Percentiles rank a stretch among this genome's conserved stretches.
Conservation (phyloP, 64 coral and sea anemone genomes). For the Pachyseris speciosa region DNA sequence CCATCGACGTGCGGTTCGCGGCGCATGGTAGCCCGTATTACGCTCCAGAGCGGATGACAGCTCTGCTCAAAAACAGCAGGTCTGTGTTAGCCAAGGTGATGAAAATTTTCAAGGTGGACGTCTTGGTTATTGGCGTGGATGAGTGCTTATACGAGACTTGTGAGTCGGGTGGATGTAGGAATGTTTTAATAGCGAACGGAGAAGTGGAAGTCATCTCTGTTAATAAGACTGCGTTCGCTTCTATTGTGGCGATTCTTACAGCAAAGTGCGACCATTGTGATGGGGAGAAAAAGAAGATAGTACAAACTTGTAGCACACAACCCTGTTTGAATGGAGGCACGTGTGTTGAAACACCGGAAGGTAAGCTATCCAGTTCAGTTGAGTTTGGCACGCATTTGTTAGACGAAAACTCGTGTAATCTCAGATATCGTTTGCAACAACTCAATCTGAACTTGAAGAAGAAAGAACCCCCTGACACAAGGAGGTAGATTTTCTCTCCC, state of each 20-base stretch:
- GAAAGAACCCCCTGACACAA: no score
- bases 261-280: slow-evolving; percentile 78
- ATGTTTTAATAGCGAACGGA: slow-evolving; percentile 45
- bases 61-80: slow-evolving; percentile 60
- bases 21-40: slow-evolving; percentile 97
- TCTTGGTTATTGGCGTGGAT: slow-evolving; percentile 81
- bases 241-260: slow-evolving; percentile 46
- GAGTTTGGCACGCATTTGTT: no score
- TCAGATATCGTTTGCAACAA: no score
- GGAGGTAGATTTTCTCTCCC: no score
- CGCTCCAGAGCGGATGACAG: slow-evolving; percentile 76
- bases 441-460: no score
- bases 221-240: slow-evolving; percentile 66
- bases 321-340: slow-evolving; percentile 90
- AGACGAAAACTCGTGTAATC: no score
- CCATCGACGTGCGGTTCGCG: slow-evolving; percentile 79
- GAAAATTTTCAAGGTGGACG: not conserved
- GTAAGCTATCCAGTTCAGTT: no score
- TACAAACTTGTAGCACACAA: slow-evolving; percentile 15
- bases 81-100: slow-evolving; percentile 6
- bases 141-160: slow-evolving; percentile 80
- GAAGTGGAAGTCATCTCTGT: slow-evolving; percentile 67
- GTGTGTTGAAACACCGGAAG: slow-evolving; percentile 74
- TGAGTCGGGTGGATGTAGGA: slow-evolving; percentile 70
- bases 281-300: not conserved